phyloP scores from a whole-genome alignment of 2,113 vertebrate genomes.

The Cottus gobio region DNA sequence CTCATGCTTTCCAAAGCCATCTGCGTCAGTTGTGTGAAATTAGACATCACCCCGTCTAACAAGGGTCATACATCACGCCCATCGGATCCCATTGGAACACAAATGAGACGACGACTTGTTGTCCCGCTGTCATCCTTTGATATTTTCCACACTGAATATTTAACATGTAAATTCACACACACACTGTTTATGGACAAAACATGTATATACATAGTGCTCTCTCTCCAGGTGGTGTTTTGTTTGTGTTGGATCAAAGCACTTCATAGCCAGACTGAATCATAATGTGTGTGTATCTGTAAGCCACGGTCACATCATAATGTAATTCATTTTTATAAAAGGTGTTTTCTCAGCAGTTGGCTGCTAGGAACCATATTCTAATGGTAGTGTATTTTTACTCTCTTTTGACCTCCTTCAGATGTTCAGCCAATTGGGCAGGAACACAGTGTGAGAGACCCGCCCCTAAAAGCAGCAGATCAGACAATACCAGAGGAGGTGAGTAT shows the following conservation, averaged over 20 bases:
- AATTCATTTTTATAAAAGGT: conserved; percentile 40
- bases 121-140: conserved; percentile 57
- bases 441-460: conserved; percentile 98
- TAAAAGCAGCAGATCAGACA: conserved; percentile 98
- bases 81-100: conserved; percentile 67
- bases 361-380: not conserved
- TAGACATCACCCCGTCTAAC: conserved; percentile 73
- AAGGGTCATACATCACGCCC: conserved; percentile 76
- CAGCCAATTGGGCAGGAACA: conserved; percentile 97
- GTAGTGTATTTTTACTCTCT: conserved; percentile 57
- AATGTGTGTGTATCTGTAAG: conserved; percentile 52
- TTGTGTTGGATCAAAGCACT: conserved; percentile 65
- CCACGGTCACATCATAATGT: conserved; percentile 53
- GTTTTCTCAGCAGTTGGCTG: conserved; percentile 35
- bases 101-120: conserved; percentile 70
- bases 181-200: conserved; percentile 36
- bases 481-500: conserved; percentile 93
- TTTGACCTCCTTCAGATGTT: conserved; percentile 89
- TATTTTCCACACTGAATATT: conserved; percentile 54
- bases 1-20: conserved; percentile 73
- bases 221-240: conserved; percentile 65
- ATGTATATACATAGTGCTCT: conserved; percentile 47
- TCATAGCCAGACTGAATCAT: conserved; percentile 57
- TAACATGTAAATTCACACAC: conserved; percentile 55
- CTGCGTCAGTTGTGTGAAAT: conserved; percentile 73